Evolutionary conservation across 2,888 invertebrate species (phyloP).

Genomic region (Sarcophaga variegata): DNA sequence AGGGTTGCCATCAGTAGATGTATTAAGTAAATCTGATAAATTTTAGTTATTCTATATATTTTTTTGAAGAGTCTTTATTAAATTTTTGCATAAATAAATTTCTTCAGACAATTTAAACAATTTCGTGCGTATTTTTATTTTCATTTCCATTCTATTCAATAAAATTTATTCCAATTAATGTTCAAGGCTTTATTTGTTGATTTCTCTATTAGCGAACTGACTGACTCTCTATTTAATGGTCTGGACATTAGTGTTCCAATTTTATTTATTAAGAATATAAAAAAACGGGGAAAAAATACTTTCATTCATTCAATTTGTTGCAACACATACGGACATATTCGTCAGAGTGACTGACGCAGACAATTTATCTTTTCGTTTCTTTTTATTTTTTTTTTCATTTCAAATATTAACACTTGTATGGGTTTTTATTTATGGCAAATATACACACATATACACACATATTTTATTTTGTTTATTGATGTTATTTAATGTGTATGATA

Average conservation of each 20-base stretch:
- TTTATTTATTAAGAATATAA: neutral
- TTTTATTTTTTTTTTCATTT: too few relatives aligned
- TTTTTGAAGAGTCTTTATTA: neutral
- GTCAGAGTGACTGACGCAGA: neutral
- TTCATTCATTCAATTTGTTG: too few relatives aligned
- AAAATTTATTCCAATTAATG: constrained; percentile 25
- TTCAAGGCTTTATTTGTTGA: constrained; percentile 27
- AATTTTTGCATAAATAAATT: neutral
- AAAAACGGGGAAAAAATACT: too few relatives aligned
- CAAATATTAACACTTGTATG: neutral
- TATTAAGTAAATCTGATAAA: too few relatives aligned
- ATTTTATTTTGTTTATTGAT: neutral
- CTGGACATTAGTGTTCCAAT: neutral
- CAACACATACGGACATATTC: neutral
- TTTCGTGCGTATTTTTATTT: neutral
- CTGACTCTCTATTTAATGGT: constrained; percentile 14
- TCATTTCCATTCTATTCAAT: neutral
- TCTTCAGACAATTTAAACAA: neutral
- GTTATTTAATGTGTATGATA: too few relatives aligned
- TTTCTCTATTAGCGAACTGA: constrained; percentile 8
- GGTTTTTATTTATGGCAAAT: constrained; percentile 1
- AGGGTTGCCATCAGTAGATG: too few relatives aligned
- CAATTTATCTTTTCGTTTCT: neutral
- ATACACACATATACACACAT: neutral
- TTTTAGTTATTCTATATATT: too few relatives aligned